Evolutionary conservation across 2,113 vertebrate genomes (phyloP).

Genomic region (Vidua macroura): DNA sequence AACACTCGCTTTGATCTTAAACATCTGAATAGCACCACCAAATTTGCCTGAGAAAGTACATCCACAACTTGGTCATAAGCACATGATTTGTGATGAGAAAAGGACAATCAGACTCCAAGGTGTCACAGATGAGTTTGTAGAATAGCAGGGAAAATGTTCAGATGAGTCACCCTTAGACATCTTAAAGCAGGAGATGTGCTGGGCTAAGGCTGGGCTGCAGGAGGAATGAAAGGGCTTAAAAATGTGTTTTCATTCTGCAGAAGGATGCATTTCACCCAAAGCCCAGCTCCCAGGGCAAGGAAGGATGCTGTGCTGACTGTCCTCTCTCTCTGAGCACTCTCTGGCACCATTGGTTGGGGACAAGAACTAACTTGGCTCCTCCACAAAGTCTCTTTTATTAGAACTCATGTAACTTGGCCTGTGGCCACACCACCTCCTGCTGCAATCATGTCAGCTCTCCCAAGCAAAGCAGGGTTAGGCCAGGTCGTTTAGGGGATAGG

Average conservation of each 20-base stretch:
- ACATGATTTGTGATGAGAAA: not conserved
- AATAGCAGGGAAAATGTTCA: not conserved
- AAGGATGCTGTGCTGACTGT: conserved; percentile 44
- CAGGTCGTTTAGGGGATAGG: conserved; percentile 2
- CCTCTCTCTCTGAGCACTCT: not conserved
- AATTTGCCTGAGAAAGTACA: not conserved
- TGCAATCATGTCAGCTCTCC: conserved; percentile 57
- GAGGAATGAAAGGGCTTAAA: not conserved
- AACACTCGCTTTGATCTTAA: not conserved
- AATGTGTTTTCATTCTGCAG: not conserved
- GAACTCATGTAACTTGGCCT: conserved; percentile 59
- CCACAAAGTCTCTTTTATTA: conserved; percentile 68
- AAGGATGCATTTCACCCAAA: not conserved
- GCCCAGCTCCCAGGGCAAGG: conserved; percentile 1
- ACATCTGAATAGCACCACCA: not conserved
- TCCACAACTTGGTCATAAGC: not conserved
- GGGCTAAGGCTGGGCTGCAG: not conserved
- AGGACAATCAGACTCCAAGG: not conserved
- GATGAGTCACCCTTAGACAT: not conserved
- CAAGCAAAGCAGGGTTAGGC: conserved; percentile 30
- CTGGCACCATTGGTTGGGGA: conserved; percentile 41
- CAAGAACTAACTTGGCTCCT: conserved; percentile 56
- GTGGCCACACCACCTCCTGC: conserved; percentile 46
- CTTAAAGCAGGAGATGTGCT: not conserved
- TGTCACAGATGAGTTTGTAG: not conserved